Conservation (phyloP, 2,797 vertebrate genomes). For the Allochrocebus solatus region DNA sequence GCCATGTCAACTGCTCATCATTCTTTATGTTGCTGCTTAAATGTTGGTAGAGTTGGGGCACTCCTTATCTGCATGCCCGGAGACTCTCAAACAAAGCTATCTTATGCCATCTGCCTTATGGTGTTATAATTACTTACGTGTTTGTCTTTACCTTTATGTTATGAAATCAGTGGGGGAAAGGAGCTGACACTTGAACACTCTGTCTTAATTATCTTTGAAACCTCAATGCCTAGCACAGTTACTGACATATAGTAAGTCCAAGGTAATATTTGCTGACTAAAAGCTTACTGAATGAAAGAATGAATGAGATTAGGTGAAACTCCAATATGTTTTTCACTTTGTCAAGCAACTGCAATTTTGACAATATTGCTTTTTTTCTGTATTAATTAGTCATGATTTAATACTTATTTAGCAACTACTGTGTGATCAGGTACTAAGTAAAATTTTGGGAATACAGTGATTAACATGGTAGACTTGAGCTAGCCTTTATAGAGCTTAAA, state of each 20-base stretch:
- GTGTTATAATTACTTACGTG: neutral
- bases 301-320: neutral
- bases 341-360: neutral
- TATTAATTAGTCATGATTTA: neutral
- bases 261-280: neutral
- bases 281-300: neutral
- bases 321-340: neutral
- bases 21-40: neutral
- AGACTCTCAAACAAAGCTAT: neutral
- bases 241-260: neutral
- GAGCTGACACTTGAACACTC: neutral
- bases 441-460: neutral
- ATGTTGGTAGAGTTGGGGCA: no score
- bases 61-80: neutral
- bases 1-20: neutral
- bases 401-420: neutral
- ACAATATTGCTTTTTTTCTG: neutral
- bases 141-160: neutral
- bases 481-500: neutral
- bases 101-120: neutral
- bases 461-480: neutral
- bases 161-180: neutral
- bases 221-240: neutral
- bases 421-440: neutral
- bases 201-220: neutral